Percentiles rank a stretch among this genome's conserved stretches.
phyloP scores from a whole-genome alignment of 2,113 vertebrate genomes.

The Neogale vison region DNA sequence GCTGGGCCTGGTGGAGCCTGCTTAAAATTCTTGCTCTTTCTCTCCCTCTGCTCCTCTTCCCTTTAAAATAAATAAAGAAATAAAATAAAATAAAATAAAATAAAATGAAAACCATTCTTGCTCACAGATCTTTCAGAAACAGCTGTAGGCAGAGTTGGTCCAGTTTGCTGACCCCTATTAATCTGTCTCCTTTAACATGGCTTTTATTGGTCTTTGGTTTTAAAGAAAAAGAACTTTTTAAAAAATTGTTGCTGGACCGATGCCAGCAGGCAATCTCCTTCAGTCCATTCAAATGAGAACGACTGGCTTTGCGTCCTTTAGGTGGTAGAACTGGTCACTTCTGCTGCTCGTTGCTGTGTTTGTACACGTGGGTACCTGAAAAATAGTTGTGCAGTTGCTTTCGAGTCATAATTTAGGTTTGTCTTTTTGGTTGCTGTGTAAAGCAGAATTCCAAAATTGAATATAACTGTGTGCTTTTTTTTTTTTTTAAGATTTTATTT shows the following conservation, averaged over 20 bases:
- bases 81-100: no score
- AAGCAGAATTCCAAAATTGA: not conserved
- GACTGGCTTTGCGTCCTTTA: not conserved
- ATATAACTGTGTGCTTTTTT: not conserved
- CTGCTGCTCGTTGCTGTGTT: not conserved
- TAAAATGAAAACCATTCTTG: not conserved
- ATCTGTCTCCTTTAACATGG: not conserved
- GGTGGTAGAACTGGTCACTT: not conserved
- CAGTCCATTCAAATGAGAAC: not conserved
- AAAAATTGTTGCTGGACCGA: not conserved
- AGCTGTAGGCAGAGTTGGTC: not conserved
- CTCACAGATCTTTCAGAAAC: not conserved
- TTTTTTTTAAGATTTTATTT: no score
- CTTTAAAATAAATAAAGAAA: no score
- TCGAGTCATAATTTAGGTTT: not conserved
- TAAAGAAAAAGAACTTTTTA: not conserved
- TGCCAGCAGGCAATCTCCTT: not conserved
- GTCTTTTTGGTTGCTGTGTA: not conserved
- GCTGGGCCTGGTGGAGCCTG: no score
- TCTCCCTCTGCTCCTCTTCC: no score
- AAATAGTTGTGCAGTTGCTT: not conserved
- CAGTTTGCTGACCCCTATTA: not conserved
- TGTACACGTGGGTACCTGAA: not conserved
- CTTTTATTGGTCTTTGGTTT: not conserved
- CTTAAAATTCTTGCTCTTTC: no score